A percentile compares a stretch with the other conserved stretches of the same genome.
Conservation (phyloP, 2,888 invertebrate species). For the Drosophila phalerata region DNA sequence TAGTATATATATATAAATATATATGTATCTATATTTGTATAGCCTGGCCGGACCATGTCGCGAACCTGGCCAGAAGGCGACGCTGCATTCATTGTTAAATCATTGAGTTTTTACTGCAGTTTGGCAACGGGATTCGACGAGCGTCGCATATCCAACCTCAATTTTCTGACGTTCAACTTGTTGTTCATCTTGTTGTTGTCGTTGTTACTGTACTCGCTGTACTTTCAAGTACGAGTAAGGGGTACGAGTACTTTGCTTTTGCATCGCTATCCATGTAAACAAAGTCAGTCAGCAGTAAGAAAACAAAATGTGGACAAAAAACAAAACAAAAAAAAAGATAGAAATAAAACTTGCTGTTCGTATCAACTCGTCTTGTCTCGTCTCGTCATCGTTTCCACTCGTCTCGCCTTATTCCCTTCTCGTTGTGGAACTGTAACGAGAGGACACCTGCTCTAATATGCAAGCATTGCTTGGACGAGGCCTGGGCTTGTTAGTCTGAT, state of each 20-base stretch:
- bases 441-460: conserved; percentile 76
- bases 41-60: conserved; percentile 47
- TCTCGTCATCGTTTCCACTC: neutral
- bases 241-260: conserved; percentile 25
- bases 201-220: conserved; percentile 35
- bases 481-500: conserved; percentile 75
- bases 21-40: conserved; percentile 65
- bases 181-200: conserved; percentile 8
- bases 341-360: conserved; percentile 6
- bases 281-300: conserved; percentile 68
- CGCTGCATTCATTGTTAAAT: conserved; percentile 81
- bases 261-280: conserved; percentile 64
- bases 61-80: conserved; percentile 36
- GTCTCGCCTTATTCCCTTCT: neutral
- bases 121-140: conserved; percentile 78
- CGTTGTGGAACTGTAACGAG: conserved; percentile 30
- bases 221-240: conserved; percentile 27
- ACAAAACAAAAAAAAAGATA: conserved; percentile 2
- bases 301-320: conserved; percentile 64
- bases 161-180: conserved; percentile 52
- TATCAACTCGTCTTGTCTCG: neutral
- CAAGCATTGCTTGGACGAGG: conserved; percentile 51
- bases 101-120: conserved; percentile 82
- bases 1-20: conserved; percentile 2
- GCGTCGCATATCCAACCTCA: conserved; percentile 71